Base-by-base conservation (phyloP, 2,797 vertebrate species). In the Gallinago stenura region DNA sequence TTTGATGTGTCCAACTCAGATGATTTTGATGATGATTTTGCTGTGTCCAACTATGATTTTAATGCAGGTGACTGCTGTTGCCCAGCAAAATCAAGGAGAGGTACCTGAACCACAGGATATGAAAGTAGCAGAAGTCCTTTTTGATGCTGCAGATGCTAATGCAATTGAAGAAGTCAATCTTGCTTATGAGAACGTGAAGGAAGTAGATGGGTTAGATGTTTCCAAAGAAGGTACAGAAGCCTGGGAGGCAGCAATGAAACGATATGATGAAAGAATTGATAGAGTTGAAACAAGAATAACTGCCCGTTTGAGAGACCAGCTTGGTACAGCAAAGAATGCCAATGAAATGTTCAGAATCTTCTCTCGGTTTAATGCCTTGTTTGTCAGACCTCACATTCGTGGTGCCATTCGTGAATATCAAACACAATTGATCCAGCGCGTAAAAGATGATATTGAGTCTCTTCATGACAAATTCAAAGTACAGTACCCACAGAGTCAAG, bases 261-360 rank as follows among this genome's bases (percentile, higher is more conserved):
- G 99, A 4, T 99, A 99, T 0, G 99, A 99, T 6, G 99, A 99
- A 94, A 98, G 99, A 86, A 99, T 99, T 3, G 99, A 99, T 95
- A 97, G 99, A 2, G 99, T 99, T 88, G 99, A 99, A 98, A 99
- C 99, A 26, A 98, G 99, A 62, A 99, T 99, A 97, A 99, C 99
- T 0, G 99, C 99, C 3, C 99, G 99, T 66, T 98, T 99, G 61
- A 98, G 99, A 3, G 99, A 99, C 95, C 99, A 99, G 95, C 98
- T 99, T 3, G 99, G 99, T 68, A 99, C 99, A 0, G 99, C 99
- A 51, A 99, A 99, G 98, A 99, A 99, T 3, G 99, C 99, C 90
- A 99, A 99, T 2, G 99, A 99, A 96, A 99, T 99, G 99, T 99
- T 99, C 95, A 98, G 99, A 84, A 99, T 99, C 90, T 99, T 99